Base-by-base conservation (phyloP, 2,113 vertebrate species). In the Eulacestoma nigropectus region DNA sequence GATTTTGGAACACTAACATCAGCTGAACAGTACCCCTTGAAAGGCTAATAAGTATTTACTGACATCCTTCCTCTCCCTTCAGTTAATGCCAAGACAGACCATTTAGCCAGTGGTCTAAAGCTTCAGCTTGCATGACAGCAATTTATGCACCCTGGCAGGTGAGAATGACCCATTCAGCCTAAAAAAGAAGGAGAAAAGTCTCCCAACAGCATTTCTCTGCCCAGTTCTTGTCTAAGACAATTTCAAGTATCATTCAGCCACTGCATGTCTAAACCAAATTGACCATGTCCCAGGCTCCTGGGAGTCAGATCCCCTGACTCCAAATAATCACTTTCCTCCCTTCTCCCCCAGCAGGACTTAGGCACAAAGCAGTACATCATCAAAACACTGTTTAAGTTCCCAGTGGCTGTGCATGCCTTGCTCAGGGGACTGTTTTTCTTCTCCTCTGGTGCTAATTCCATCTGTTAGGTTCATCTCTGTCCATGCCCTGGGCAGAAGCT, bases 61-160 rank as follows among this genome's bases (percentile, higher is more conserved):
- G 52, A 72, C 60, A 89, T 42, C 19, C 30, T 87, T 87, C 60
- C 68, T 84, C 23, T 86, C 33, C 30, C 44, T 90, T 63, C 84
- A 84, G 47, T 53, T 86, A 88, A 85, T 57, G 79, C 75, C 73
- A 87, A 65, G 53, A 73, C 63, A 56, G 52, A 81, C 37, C 81
- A 73, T 81, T 96, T 73, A 91, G 88, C 42, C 80, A 79, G 49
- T 32, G 29, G 56, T 93, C 73, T 86, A 60, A 94, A 83, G 64
- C 63, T 79, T 73, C 79, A 81, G 68, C 35, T 89, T 75, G 13
- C 21, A 52, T 27, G 68, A 82, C 84, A 92, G 76, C 78, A 92
- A 95, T 95, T 89, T 94, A 94, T 90, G 75, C 69, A 55, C 53
- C 46, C 65, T 95, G 90, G 86, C 84, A 95, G 88, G 57, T 96